These are phyloP conservation scores for Setophaga kirtlandii DNA, from an alignment of 2,113 vertebrate species.

Conservation along the genomic window DNA sequence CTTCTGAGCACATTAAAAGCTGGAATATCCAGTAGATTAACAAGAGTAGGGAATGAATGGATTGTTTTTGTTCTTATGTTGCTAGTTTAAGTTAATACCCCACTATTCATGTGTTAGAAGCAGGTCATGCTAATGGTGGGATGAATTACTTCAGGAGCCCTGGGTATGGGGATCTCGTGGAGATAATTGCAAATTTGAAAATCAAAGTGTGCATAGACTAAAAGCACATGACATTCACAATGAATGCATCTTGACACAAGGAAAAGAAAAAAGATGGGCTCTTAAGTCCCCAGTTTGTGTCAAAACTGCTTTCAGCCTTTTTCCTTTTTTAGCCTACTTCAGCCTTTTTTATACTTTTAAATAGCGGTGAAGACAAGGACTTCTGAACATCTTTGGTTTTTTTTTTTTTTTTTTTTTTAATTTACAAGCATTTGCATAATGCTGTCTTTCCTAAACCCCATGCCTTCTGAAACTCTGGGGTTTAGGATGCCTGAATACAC, in stretches of 20 bases:
- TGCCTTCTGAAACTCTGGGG: accelerated
- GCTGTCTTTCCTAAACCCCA: background rate
- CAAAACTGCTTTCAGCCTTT: background rate
- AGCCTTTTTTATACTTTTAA: background rate
- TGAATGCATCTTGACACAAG: background rate
- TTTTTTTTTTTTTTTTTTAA: background rate
- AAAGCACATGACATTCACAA: background rate
- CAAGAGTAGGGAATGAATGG: background rate
- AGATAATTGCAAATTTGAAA: background rate
- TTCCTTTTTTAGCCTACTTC: background rate
- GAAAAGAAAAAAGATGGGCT: background rate
- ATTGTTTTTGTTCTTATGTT: background rate
- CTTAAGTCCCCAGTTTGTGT: background rate
- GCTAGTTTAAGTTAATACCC: background rate
- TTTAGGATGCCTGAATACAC: background rate
- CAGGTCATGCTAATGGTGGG: background rate
- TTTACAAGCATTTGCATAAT: background rate
- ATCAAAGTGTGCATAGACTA: background rate
- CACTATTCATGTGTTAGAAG: background rate
- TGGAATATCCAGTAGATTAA: background rate
- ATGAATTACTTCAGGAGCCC: background rate
- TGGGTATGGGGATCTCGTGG: background rate
- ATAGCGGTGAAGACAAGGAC: background rate
- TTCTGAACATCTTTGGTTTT: background rate
- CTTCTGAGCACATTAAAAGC: background rate